phyloP scores from a whole-genome alignment of 2,113 vertebrate genomes.

The Malurus elegans region DNA sequence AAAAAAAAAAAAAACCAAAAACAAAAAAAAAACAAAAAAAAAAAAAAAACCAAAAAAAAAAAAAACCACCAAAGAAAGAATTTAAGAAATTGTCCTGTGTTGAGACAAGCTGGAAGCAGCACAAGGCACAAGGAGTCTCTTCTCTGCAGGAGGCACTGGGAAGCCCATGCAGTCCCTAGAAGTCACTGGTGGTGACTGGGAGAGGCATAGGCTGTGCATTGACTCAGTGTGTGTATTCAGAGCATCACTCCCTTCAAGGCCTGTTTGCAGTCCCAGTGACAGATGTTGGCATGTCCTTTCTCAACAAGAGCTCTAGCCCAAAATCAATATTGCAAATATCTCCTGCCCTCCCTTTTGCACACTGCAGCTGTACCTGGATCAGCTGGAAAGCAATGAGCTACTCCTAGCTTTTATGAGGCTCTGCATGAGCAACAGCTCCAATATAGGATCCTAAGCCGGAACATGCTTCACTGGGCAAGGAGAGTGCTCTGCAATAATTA shows the following conservation, averaged over 20 bases:
- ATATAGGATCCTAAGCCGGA: neutral
- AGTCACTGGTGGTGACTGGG: neutral
- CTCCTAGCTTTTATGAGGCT: neutral
- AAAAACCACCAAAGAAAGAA: neutral
- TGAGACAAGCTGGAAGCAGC: neutral
- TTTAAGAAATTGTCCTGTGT: neutral
- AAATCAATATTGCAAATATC: neutral
- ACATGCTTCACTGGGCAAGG: neutral
- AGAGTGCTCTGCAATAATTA: neutral
- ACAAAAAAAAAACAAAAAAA: accelerated
- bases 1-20: neutral
- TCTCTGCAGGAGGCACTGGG: neutral
- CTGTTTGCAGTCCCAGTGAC: neutral
- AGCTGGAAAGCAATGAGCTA: neutral
- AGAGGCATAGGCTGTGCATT: neutral
- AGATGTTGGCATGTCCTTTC: neutral
- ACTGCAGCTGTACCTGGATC: neutral
- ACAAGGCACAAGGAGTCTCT: neutral
- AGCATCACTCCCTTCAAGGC: neutral
- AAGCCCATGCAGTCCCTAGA: neutral
- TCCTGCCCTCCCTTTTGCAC: neutral
- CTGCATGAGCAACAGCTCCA: neutral
- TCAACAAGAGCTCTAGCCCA: neutral
- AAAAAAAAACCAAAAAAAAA: neutral
- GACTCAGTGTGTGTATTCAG: neutral